Percentiles rank a stretch among this genome's conserved stretches.
phyloP scores from a whole-genome alignment of 2,888 invertebrate genomes.

The Melieria crassipennis region DNA sequence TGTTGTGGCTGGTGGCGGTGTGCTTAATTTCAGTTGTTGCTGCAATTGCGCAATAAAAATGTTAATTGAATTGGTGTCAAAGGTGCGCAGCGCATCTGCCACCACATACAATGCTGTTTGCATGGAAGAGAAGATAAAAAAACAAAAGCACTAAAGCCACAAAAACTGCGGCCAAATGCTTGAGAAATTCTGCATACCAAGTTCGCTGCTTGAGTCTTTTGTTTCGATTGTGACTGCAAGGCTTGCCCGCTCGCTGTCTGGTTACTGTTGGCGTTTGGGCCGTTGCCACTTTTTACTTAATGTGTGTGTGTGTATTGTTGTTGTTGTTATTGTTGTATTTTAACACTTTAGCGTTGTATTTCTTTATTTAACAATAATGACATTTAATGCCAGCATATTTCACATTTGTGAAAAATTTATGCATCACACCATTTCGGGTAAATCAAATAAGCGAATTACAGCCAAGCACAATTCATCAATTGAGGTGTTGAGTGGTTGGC shows the following conservation, averaged over 20 bases:
- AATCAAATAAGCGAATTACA: conserved; percentile 25
- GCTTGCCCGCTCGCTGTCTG: too few relatives aligned
- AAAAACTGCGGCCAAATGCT: background rate
- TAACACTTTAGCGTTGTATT: background rate
- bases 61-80: conserved; percentile 43
- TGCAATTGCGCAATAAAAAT: conserved; percentile 39
- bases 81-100: conserved; percentile 24
- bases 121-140: background rate
- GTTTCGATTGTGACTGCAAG: conserved; percentile 6
- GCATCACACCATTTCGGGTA: conserved; percentile 26
- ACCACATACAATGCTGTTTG: background rate
- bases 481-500: background rate
- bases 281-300: background rate
- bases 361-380: conserved; percentile 18
- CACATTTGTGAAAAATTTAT: conserved; percentile 8
- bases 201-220: conserved; percentile 30
- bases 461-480: conserved; percentile 26
- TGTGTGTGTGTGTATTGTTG: background rate
- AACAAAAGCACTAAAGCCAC: background rate
- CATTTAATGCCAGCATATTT: conserved; percentile 21
- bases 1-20: background rate
- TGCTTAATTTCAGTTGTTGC: conserved; percentile 26
- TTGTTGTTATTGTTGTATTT: background rate
- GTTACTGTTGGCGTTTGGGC: background rate
- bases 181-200: conserved; percentile 20